Evolutionary conservation across 2,888 invertebrate species (phyloP), one percentile per base, ranked within the genome.

Genomic region (Hirtodrosophila cameraria): DNA sequence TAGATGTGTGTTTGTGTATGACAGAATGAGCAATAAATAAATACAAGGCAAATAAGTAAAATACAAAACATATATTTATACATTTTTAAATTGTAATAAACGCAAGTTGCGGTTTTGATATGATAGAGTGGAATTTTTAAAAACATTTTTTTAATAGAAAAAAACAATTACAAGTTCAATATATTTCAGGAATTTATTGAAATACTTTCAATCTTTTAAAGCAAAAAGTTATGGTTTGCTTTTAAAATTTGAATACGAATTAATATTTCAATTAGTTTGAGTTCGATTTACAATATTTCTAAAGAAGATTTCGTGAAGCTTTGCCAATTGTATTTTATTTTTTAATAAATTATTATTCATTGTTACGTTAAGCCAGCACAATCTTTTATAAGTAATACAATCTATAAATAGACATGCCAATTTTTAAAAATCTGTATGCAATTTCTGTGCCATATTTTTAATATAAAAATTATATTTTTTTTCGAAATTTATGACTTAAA

Each of bases 21-120:
- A 7, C 23, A 41, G 58, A 33, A 35, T 55, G 61, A 38, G 41
- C 48, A 55, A 70, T 58, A 66, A 55, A 70, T 58, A 66, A 65
- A 75, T 50, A 62, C 25, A 41, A 53, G 23, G 15, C 61, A 57
- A 35, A 62, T 59, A 50, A 48, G 39, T 43, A 52, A 25, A 18
- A 41, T 36, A 31, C 28, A 36, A 5, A 15, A 38, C 12, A 9
- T 25, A 7, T 30, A 15, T 16, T 35, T 42, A 54, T 28, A 52
- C 35, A 55, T 27, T 48, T 45, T 15, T n/a, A 20, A 39, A 53
- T 48, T 54, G 50, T 53, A 66, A 52, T 55, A 36, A 50, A 38
- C 45, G 5, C 31, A 49, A 58, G 12, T 54, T 59, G 43, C 43
- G 28, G 27, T 45, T 31, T 55, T 60, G 33, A 20, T 20, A n/a